A percentile compares a stretch with the other conserved stretches of the same genome.
phyloP scores from a whole-genome alignment of 2,113 vertebrate genomes.

The Poecile atricapillus region DNA sequence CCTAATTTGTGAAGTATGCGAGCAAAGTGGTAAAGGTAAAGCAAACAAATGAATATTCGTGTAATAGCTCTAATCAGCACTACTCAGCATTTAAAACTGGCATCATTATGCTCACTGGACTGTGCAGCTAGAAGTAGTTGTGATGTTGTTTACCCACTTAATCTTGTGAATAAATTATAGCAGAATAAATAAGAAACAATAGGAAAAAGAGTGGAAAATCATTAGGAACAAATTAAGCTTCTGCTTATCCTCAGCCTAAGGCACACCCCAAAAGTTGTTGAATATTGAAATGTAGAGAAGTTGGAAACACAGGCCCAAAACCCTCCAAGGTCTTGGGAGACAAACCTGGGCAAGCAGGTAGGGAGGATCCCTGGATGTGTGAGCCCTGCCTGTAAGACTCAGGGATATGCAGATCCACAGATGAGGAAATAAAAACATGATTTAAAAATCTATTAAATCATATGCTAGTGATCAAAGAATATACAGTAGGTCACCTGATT shows the following conservation, averaged over 20 bases:
- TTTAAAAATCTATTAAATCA: background rate
- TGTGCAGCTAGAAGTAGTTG: conserved; percentile 19
- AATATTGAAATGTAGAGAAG: background rate
- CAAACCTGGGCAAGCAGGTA: background rate
- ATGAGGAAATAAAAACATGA: background rate
- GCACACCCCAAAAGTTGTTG: background rate
- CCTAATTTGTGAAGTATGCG: conserved; percentile 59
- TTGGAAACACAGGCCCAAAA: background rate
- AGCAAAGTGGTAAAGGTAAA: conserved; percentile 36
- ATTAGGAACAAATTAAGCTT: conserved; percentile 23
- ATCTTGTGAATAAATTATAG: conserved; percentile 59
- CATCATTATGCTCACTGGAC: conserved; percentile 51
- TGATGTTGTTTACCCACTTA: conserved; percentile 56
- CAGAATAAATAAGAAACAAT: conserved; percentile 56
- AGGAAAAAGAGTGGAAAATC: conserved; percentile 29
- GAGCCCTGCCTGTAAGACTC: background rate
- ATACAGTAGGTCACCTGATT: background rate
- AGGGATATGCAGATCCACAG: background rate
- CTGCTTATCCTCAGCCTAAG: background rate
- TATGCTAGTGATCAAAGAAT: background rate
- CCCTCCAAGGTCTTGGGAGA: background rate
- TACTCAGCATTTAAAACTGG: background rate
- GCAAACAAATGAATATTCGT: conserved; percentile 18
- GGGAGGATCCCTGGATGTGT: background rate
- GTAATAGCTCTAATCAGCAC: background rate